Conservation (phyloP, 2,797 vertebrate genomes). For the Oreochromis mossambicus region DNA sequence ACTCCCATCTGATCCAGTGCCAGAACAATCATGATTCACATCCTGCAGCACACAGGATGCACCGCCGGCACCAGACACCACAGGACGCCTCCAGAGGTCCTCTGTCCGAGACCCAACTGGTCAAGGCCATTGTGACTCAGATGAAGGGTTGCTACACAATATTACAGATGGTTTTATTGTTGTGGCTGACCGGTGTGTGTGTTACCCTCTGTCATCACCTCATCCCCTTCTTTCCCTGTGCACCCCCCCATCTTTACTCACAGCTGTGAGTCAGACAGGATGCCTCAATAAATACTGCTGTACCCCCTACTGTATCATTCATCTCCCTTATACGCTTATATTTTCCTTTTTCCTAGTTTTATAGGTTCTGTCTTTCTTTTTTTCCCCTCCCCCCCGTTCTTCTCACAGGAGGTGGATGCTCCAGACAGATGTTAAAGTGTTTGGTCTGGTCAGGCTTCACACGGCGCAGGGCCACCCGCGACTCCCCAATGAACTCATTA, state of each 20-base stretch:
- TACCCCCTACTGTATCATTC: not conserved
- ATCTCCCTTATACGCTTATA: not conserved
- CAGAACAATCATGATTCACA: not conserved
- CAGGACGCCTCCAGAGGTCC: not conserved
- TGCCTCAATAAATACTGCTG: not conserved
- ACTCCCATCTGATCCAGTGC: not conserved
- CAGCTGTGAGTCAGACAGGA: constrained; percentile 7
- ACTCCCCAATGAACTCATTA: constrained; percentile 93
- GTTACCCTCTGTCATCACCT: not conserved
- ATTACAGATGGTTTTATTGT: not conserved
- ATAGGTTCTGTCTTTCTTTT: not conserved
- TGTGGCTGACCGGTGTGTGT: not conserved
- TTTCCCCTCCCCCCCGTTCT: accelerated
- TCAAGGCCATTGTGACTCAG: not conserved
- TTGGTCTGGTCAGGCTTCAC: constrained; percentile 87
- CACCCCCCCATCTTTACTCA: not conserved
- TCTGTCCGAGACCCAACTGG: not conserved
- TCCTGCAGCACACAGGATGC: not conserved
- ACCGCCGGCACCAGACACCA: not conserved
- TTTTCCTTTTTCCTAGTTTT: not conserved
- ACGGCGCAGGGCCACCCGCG: constrained; percentile 84
- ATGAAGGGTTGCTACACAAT: not conserved
- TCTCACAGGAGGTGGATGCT: constrained; percentile 54
- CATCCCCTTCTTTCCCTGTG: not conserved
- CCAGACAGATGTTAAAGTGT: constrained; percentile 89